Evolutionary conservation across 2,797 vertebrate species (phyloP), one percentile per base, ranked within the genome.

Genomic region (Thunnus albacares): DNA sequence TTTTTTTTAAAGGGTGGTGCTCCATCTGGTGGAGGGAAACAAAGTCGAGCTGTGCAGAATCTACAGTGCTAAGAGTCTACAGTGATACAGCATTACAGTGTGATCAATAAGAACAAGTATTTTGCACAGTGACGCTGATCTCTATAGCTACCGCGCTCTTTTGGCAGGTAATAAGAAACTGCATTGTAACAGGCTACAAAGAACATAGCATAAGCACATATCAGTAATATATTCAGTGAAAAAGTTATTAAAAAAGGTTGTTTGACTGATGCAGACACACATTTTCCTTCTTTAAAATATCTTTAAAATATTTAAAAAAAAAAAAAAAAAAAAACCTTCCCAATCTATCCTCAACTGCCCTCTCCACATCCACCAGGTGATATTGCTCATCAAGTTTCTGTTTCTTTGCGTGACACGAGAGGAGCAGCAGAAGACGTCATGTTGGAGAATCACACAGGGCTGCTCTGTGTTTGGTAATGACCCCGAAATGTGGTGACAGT

Each of bases 401-500:
- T 70, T 79, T 57, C 18, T 55, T 35, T 67, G 55, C 28, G 61
- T 76, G 79, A 77, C 63, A 24, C n/a, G 64, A 76, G 77, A 70
- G 28, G 74, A 77, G 69, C 75, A 47, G 71, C 15, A 14, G 80
- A 66, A 70, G 67, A 77, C 6, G 9, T 78, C 73, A 59, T 75
- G 79, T 77, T 57, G 80, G 82, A 78, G 52, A 87, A 77, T 84
- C 81, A 66, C 70, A 76, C 55, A 20, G 58, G 63, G 68, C 61
- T 55, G 63, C 10, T 74, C 61, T 78, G 70, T 67, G 71, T 80
- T 81, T 70, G 84, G 74, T 65, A 56, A 78, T 22, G 55, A 75
- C 33, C 71, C 77, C 58, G 77, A 92, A 92, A 92, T 93, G 91
- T 85, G 90, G 72, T 76, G 90, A 92, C 88, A 83, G 80, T 64